These are phyloP conservation scores for Rhinichthys osculus DNA, from an alignment of 2,797 vertebrate species.

Conservation along the genomic window DNA sequence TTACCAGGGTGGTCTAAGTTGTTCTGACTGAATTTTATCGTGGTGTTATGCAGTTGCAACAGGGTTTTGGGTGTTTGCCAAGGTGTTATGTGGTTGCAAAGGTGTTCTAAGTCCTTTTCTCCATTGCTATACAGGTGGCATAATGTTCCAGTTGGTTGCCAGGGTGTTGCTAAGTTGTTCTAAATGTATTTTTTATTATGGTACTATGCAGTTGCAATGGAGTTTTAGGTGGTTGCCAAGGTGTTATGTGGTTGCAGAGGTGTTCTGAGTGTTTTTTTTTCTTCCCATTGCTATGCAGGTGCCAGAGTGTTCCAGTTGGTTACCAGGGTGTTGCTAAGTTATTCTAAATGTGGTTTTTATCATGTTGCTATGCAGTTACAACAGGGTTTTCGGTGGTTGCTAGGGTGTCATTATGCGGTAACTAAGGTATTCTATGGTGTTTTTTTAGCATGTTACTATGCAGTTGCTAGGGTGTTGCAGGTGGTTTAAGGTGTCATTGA, in stretches of 20 bases:
- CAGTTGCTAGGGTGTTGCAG: not conserved
- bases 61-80: not conserved
- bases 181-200: not conserved
- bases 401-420: not conserved
- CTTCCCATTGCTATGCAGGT: not conserved
- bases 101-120: not conserved
- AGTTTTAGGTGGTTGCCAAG: not conserved
- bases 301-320: not conserved
- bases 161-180: not conserved
- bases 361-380: not conserved
- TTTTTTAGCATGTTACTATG: not conserved
- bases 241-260: not conserved
- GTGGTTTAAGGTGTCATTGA: not conserved
- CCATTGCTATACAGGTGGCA: not conserved
- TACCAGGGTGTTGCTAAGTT: not conserved
- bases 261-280: not conserved
- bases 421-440: not conserved
- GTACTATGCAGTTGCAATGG: not conserved
- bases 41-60: not conserved
- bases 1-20: not conserved
- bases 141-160: not conserved
- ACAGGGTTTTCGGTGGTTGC: not conserved
- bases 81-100: not conserved
- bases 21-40: not conserved
- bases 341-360: not conserved